Evolutionary conservation across 2,888 invertebrate genomes (phyloP).

Genomic region (Urechis unicinctus): DNA sequence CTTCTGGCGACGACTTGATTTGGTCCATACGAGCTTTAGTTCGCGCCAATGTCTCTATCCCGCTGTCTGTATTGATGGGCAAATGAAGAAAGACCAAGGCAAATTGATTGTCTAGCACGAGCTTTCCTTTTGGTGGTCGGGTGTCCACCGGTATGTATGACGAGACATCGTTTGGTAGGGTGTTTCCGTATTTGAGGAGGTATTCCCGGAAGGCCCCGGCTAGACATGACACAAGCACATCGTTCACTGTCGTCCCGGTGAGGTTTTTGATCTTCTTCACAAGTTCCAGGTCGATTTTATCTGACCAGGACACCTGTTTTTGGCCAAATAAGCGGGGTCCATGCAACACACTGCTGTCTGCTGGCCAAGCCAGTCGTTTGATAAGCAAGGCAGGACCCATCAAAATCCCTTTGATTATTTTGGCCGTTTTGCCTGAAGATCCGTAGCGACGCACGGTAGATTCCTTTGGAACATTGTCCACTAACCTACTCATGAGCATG

Average conservation of each 20-base stretch:
- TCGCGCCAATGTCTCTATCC: slow-evolving; percentile 2
- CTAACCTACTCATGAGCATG: slow-evolving; percentile 11
- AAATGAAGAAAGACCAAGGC: slow-evolving; percentile 16
- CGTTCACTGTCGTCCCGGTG: slow-evolving; percentile 20
- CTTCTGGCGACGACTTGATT: slow-evolving; percentile 19
- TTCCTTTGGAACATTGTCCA: slow-evolving; percentile 11
- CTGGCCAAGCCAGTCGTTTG: slow-evolving; percentile 7
- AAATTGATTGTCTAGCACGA: slow-evolving; percentile 20
- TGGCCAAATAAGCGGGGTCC: slow-evolving; percentile 13
- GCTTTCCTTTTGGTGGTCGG: slow-evolving; percentile 7
- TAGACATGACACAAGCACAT: slow-evolving; percentile 21
- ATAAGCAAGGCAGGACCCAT: slow-evolving; percentile 14
- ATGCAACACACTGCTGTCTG: slow-evolving; percentile 13
- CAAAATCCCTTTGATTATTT: slow-evolving; percentile 6
- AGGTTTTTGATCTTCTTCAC: slow-evolving; percentile 19
- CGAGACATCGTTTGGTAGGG: slow-evolving; percentile 8
- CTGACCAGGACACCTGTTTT: slow-evolving; percentile 17
- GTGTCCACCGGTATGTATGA: slow-evolving; percentile 21
- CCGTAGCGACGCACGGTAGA: slow-evolving; percentile 7
- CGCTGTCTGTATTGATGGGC: slow-evolving; percentile 6
- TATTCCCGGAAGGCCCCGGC: slow-evolving; percentile 15
- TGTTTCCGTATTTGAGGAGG: slow-evolving; percentile 4
- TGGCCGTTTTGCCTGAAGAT: slow-evolving; percentile 2
- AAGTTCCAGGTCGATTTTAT: slow-evolving; percentile 14
- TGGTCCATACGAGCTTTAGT: slow-evolving; percentile 15